These are phyloP conservation scores for Steinernema carpocapsae DNA, from an alignment of 2,888 invertebrate species.

Conservation along the genomic window DNA sequence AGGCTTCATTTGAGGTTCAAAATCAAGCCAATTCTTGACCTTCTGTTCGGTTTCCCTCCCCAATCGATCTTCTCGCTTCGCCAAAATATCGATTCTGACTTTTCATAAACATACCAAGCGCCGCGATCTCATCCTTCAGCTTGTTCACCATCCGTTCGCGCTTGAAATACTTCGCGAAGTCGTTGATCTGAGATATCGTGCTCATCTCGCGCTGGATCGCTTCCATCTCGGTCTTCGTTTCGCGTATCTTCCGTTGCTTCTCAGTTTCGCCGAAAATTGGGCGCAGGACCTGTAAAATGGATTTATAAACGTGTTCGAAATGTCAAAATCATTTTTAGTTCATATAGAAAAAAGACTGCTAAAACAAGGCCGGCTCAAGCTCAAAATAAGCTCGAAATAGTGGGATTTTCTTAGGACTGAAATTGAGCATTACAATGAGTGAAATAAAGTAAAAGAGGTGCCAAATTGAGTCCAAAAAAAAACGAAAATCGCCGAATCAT, in stretches of 20 bases:
- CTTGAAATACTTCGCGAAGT: slow-evolving; percentile 44
- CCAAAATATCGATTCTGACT: not conserved
- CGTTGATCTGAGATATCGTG: slow-evolving; percentile 40
- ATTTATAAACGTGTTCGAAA: not conserved
- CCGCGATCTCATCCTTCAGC: slow-evolving; percentile 40
- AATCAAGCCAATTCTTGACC: no score
- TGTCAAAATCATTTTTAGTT: no score
- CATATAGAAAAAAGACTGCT: no score
- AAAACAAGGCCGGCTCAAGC: no score
- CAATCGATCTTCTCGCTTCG: not conserved
- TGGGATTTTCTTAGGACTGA: no score
- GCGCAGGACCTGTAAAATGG: not conserved
- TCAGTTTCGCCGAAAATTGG: not conserved
- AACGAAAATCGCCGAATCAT: no score
- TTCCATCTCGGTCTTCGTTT: slow-evolving; percentile 21
- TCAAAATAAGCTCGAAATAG: no score
- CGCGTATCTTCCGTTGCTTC: not conserved
- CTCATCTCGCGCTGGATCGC: slow-evolving; percentile 35
- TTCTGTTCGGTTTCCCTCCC: no score
- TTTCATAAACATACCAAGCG: slow-evolving; percentile 39
- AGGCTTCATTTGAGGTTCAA: no score
- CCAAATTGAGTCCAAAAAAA: no score
- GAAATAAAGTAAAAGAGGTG: no score
- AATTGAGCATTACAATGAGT: no score
- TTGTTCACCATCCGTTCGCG: slow-evolving; percentile 41